Evolutionary conservation across 2,888 invertebrate species (phyloP).

Genomic region (Stenodera caucasica): DNA sequence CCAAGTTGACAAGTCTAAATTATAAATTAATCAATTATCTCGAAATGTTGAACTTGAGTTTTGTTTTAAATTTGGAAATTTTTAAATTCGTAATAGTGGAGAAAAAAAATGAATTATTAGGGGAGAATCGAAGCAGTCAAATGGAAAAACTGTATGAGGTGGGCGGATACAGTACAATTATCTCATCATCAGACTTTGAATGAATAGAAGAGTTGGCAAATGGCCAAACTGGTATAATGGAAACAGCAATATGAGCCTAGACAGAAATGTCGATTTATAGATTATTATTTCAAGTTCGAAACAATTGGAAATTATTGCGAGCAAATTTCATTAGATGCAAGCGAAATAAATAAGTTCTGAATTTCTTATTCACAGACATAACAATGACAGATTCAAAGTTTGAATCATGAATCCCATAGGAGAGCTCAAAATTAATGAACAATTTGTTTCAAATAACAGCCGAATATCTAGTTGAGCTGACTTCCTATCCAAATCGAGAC

Average conservation of each 20-base stretch:
- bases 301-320: neutral
- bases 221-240: neutral
- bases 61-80: neutral
- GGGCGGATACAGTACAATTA: neutral
- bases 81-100: neutral
- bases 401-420: too few species aligned
- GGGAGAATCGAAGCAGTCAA: neutral
- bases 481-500: neutral
- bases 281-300: neutral
- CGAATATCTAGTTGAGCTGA: too few species aligned
- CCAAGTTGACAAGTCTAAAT: too few species aligned
- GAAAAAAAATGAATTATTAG: neutral
- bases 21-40: too few species aligned
- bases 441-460: too few species aligned
- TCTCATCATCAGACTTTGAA: neutral
- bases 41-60: too few species aligned
- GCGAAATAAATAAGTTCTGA: too few species aligned
- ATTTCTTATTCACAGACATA: too few species aligned
- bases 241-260: neutral
- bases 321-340: too few species aligned
- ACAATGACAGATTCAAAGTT: too few species aligned
- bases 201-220: neutral
- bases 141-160: neutral
- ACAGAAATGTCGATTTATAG: neutral
- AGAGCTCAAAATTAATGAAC: too few species aligned